Evolutionary conservation across 2,888 invertebrate genomes (phyloP).

Genomic region (Seira musarum): DNA sequence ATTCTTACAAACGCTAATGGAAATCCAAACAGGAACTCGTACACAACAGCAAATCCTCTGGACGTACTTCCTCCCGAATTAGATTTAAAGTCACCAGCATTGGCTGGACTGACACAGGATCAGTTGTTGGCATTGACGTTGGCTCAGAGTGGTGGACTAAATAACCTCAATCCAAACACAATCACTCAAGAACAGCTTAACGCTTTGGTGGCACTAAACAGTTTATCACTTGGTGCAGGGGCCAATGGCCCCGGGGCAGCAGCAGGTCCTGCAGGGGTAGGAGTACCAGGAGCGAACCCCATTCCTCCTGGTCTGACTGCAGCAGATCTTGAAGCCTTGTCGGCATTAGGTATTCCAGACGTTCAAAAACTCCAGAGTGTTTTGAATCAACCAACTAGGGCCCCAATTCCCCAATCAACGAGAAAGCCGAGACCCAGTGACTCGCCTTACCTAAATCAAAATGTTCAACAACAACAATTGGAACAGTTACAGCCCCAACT

Average conservation of each 20-base stretch:
- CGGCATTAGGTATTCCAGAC: background rate
- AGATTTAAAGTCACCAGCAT: conserved; percentile 36
- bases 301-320: background rate
- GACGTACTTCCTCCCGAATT: background rate
- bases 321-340: background rate
- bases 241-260: no score
- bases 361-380: background rate
- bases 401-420: conserved; percentile 23
- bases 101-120: conserved; percentile 36
- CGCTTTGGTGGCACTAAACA: conserved; percentile 17
- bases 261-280: no score
- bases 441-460: conserved; percentile 1
- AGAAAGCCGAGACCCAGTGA: conserved; percentile 41
- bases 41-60: conserved; percentile 49
- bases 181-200: conserved; percentile 1
- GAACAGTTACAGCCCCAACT: conserved; percentile 1
- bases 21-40: conserved; percentile 45
- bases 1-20: conserved; percentile 54
- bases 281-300: no score
- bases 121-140: conserved; percentile 24
- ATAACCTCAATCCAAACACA: conserved; percentile 1
- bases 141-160: background rate
- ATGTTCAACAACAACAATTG: conserved; percentile 20
- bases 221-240: no score
- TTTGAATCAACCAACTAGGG: conserved; percentile 6